Base-by-base conservation (phyloP, 2,797 vertebrate genomes). In the Botia almorhae region DNA sequence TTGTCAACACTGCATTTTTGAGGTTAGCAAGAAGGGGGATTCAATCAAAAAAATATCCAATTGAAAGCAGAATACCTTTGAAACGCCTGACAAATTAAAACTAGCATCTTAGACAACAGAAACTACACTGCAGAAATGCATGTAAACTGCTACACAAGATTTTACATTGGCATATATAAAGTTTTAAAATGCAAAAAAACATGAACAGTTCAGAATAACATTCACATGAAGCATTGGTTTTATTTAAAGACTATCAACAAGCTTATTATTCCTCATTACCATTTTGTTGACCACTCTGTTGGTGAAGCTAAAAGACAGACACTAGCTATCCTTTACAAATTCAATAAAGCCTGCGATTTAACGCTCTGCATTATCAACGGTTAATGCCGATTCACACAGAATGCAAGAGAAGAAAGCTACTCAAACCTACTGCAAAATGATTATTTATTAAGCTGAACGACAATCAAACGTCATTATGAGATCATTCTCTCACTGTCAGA, bases 11-110 rank as follows among this genome's bases (percentile, higher is more conserved):
- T 82, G 51, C 56, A 73, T 73, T 65, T 71, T 1, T 50, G 63
- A 74, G 46, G 76, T 82, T 84, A 82, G 76, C 68, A 60, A 56
- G 11, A 71, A 46, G 61, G 82, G 82, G 69, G 39, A 19, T 53
- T 46, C 29, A 58, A 33, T 67, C 14, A n/a, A 68, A 33, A 68
- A 33, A 33, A 46, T 70, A 48, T 78, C 63, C 13, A 78, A 78
- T 43, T 8, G 7, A 67, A 17, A 26, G 19, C 39, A 46, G 43
- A 56, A 69, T 56, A 51, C 56, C 33, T 46, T 60, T 7, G 17
- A 76, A 67, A 78, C 13, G 11, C 0, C 19, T 46, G 53, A n/a
- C 21, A 70, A 13, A 75, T 14, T 13, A 8, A 76, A 55, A 12
- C 5, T 61, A 33, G 43, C 19, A 48, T 3, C 72, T 81, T 39